phyloP scores from a whole-genome alignment of 2,888 invertebrate species.

The Amphipoea lucens region DNA sequence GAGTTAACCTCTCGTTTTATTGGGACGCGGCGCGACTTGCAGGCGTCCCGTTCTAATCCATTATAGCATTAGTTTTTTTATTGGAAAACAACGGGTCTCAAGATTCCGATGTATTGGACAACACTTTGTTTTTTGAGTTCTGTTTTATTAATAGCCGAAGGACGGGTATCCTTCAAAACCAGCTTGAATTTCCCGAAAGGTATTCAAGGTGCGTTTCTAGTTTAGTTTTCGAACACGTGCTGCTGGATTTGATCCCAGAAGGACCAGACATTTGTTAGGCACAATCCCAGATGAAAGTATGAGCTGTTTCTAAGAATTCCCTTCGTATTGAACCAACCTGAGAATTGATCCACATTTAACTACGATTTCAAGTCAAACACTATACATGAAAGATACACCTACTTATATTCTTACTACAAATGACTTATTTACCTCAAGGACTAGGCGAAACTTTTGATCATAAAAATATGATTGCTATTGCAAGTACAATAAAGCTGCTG shows the following conservation, averaged over 20 bases:
- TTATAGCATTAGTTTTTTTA: constrained; percentile 56
- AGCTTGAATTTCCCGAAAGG: not conserved
- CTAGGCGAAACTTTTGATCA: constrained; percentile 29
- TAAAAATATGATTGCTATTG: constrained; percentile 44
- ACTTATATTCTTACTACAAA: not conserved
- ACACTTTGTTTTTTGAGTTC: constrained; percentile 41
- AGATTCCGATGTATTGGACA: constrained; percentile 25
- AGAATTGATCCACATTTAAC: not conserved
- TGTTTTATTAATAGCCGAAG: constrained; percentile 32
- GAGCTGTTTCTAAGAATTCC: not conserved
- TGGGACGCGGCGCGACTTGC: constrained; percentile 40
- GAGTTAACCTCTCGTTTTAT: constrained; percentile 56
- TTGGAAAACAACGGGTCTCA: constrained; percentile 47
- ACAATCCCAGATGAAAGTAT: not conserved
- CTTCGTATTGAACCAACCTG: not conserved
- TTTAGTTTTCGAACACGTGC: constrained; percentile 3
- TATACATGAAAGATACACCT: not conserved
- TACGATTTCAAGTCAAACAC: not conserved
- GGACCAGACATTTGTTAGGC: not conserved
- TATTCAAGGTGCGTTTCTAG: not conserved
- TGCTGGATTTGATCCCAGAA: not conserved
- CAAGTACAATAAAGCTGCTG: constrained; percentile 22
- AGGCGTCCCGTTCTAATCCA: constrained; percentile 55
- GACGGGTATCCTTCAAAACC: not conserved
- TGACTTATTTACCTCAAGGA: constrained; percentile 15